Base-by-base conservation (phyloP, 2,797 vertebrate genomes). In the Spea hammondii region DNA sequence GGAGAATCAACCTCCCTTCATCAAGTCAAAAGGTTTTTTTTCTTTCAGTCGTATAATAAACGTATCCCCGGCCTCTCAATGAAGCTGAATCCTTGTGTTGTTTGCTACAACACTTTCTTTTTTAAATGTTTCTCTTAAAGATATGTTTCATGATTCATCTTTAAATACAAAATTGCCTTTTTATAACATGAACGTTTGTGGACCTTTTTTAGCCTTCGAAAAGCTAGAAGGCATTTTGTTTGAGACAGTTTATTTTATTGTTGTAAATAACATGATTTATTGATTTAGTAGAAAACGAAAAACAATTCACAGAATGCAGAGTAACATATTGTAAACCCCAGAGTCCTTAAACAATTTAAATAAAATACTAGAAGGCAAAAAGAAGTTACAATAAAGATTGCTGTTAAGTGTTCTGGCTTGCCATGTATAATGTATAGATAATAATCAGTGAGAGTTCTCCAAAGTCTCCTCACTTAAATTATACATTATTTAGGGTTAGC, bases 221-320 rank as follows among this genome's bases (percentile, higher is more conserved):
- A 49, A 48, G 46, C 54, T 68, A 47, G 65, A 64, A 73, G 32
- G 70, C 64, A 74, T 68, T 79, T 79, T 79, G 77, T 74, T 79
- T 53, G 44, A 14, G 65, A 79, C 72, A 73, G 46, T 47, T 57
- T 55, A 70, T 73, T 47, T 73, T 64, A 79, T 73, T 79, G 77
- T 74, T 74, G 71, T 79, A 79, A 79, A 74, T 79, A 79, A 69
- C 64, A 60, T 69, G 70, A 79, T 79, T 68, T 73, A 79, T 79
- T 79, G 77, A 79, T 79, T 79, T 73, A 74, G 71, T 73, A 73
- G 71, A 68, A 79, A 72, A 62, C 72, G 53, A 72, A 79, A 79
- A 73, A 79, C 50, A 68, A 73, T 79, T 65, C 32, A 66, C 57
- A 17, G 57, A 73, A 54, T 6, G 17, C 47, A 6, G 54, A 47